A percentile compares a stretch with the other conserved stretches of the same genome.
phyloP scores from a whole-genome alignment of 2,888 invertebrate species.

The Apomyelois bistriatella region DNA sequence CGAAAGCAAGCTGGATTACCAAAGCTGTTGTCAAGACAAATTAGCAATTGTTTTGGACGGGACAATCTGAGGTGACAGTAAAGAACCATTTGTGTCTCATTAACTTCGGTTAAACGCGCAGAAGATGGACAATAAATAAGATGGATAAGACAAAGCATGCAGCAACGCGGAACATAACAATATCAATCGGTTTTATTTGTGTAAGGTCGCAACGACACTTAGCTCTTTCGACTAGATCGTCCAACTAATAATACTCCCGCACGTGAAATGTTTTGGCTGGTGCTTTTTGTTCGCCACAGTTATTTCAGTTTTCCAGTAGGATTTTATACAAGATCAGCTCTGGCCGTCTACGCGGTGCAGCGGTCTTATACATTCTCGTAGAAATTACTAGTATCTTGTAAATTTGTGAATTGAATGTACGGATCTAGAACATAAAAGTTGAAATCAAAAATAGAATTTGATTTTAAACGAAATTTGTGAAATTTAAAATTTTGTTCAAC shows the following conservation, averaged over 20 bases:
- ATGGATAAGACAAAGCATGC: slow-evolving; percentile 31
- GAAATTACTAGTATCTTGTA: slow-evolving; percentile 16
- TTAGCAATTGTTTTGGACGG: slow-evolving; percentile 31
- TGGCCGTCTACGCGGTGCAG: slow-evolving; percentile 67
- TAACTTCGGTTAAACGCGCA: slow-evolving; percentile 37
- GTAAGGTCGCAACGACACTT: slow-evolving; percentile 66
- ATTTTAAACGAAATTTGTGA: slow-evolving; percentile 24
- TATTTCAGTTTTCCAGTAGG: slow-evolving; percentile 80
- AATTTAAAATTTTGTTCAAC: slow-evolving; percentile 23
- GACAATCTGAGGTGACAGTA: slow-evolving; percentile 41
- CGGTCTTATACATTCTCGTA: slow-evolving; percentile 27
- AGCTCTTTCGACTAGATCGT: slow-evolving; percentile 77
- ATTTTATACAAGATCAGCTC: slow-evolving; percentile 74
- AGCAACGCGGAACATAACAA: slow-evolving; percentile 45
- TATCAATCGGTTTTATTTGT: slow-evolving; percentile 54
- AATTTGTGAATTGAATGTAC: slow-evolving; percentile 20
- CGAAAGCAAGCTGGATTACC: slow-evolving; percentile 23
- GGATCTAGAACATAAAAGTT: background rate
- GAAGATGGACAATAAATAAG: slow-evolving; percentile 27
- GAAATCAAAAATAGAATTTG: background rate
- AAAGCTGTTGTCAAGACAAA: slow-evolving; percentile 29
- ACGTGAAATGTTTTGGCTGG: slow-evolving; percentile 80
- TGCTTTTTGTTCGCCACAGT: slow-evolving; percentile 78
- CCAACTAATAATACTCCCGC: slow-evolving; percentile 78
- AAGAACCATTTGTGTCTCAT: slow-evolving; percentile 44